Conservation (phyloP, 2,888 invertebrate species). For the Crossocerus cetratus region DNA sequence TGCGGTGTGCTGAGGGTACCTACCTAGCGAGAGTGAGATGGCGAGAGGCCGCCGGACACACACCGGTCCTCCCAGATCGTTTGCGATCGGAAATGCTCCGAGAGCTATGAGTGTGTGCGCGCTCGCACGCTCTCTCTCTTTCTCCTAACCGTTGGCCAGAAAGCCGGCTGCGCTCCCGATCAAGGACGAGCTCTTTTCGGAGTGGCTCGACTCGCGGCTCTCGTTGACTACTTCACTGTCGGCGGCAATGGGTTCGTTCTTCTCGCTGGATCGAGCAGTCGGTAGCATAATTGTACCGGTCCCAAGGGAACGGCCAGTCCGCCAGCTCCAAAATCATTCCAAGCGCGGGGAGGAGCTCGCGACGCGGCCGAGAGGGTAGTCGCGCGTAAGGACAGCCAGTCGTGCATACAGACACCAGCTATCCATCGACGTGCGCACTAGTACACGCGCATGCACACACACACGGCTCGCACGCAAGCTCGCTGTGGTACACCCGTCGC, state of each 20-base stretch:
- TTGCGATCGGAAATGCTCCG: conserved; percentile 1
- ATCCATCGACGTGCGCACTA: not conserved
- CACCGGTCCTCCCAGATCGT: conserved; percentile 16
- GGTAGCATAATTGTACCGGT: conserved; percentile 53
- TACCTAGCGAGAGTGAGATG: conserved; percentile 37
- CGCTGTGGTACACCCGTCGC: conserved; percentile 6
- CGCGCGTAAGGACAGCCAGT: not conserved
- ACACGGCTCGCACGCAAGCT: not conserved
- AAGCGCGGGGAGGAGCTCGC: not conserved
- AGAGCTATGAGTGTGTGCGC: no score
- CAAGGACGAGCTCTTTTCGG: conserved; percentile 3
- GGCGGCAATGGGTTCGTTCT: conserved; percentile 35
- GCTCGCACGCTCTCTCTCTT: not conserved
- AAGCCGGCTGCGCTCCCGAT: conserved; percentile 44
- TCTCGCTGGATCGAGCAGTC: conserved; percentile 36
- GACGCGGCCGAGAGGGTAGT: not conserved
- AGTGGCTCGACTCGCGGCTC: conserved; percentile 14
- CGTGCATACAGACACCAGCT: not conserved
- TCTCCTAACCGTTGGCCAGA: conserved; percentile 60
- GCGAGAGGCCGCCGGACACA: conserved; percentile 7
- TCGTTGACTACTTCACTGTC: conserved; percentile 6
- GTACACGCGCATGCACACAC: conserved; percentile 23
- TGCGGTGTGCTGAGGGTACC: conserved; percentile 16
- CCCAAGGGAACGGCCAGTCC: conserved; percentile 24
- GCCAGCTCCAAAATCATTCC: conserved; percentile 29